These are phyloP conservation scores for Aphis craccivora DNA, from an alignment of 1,140 invertebrate genomes.

Conservation along the genomic window DNA sequence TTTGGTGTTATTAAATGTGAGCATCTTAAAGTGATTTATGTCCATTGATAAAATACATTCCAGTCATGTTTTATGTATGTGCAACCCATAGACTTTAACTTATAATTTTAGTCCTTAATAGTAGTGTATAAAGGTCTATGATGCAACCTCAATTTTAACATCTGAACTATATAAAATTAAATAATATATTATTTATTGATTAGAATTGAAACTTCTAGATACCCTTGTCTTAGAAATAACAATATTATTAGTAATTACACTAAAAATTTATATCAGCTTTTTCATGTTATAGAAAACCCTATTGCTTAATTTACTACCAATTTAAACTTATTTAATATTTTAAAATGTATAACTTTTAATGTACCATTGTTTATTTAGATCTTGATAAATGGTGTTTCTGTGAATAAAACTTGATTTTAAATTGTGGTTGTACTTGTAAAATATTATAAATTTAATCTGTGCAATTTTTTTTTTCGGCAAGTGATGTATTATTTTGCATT, in stretches of 20 bases:
- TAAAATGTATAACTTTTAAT: not conserved
- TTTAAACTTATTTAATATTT: no score
- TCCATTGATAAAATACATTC: not conserved
- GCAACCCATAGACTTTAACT: not conserved
- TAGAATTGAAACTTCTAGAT: not conserved
- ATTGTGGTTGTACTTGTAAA: not conserved
- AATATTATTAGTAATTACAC: no score
- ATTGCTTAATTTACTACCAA: no score
- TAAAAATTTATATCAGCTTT: no score
- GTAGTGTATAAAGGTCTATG: no score
- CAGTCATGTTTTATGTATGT: not conserved
- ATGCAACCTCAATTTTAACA: not conserved
- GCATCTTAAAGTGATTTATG: not conserved
- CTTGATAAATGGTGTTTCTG: not conserved
- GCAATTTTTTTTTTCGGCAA: not conserved
- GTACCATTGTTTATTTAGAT: not conserved
- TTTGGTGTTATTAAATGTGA: not conserved
- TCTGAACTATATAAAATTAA: not conserved
- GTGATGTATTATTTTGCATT: not conserved
- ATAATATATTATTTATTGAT: not conserved
- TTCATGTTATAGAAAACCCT: no score
- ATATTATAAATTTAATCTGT: not conserved
- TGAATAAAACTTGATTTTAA: not conserved
- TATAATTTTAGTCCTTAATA: no score
- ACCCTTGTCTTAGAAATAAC: not conserved